Conservation (phyloP, 35 echinoderm and acorn worm genomes). For the Chiridota heheva region DNA sequence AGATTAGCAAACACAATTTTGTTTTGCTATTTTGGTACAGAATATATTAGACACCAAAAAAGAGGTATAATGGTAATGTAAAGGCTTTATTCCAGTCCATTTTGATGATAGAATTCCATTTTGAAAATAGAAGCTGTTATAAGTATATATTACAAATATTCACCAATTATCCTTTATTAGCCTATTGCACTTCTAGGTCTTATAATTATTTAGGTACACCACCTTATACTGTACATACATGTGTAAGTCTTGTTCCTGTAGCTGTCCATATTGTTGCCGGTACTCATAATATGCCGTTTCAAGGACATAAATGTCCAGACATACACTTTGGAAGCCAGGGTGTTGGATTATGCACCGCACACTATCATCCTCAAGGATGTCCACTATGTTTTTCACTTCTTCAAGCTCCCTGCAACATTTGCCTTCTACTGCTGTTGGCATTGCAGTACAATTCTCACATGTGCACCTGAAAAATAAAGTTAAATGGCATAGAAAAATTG, state of each 20-base stretch:
- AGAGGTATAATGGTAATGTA: too few species aligned
- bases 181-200: neutral
- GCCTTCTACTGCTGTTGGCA: neutral
- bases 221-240: too few species aligned
- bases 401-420: neutral
- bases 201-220: too few species aligned
- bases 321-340: neutral
- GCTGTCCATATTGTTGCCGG: conserved; percentile 9
- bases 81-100: too few species aligned
- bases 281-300: neutral
- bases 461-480: too few species aligned
- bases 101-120: neutral
- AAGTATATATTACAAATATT: neutral
- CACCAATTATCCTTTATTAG: neutral
- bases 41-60: too few species aligned
- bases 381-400: neutral
- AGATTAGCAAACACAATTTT: too few species aligned
- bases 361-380: neutral
- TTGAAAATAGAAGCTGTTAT: neutral
- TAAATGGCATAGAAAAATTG: too few species aligned
- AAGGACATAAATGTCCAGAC: neutral
- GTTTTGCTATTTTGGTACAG: too few species aligned
- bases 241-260: too few species aligned
- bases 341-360: too few species aligned
- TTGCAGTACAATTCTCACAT: neutral